Evolutionary conservation across 53 echinoderm and acorn worm species (phyloP), one percentile per base, ranked within the genome.

Genomic region (Zoroaster sp.): DNA sequence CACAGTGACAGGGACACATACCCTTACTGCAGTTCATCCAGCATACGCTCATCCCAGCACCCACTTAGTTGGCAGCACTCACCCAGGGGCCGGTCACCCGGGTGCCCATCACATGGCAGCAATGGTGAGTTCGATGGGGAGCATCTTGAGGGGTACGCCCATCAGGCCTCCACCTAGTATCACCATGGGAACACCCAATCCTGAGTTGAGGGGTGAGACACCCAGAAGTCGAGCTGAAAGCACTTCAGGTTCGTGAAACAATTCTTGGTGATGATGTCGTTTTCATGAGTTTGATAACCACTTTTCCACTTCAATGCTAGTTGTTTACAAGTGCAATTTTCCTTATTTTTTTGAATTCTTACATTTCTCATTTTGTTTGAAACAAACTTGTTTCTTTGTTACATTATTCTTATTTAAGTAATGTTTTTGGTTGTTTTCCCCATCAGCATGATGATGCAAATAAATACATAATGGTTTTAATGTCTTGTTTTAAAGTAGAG

Each of bases 111-210:
- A 83, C 39, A 74, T 90, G 74, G 72, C 40, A 25, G 69, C 66
- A n/a, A 88, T 88, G 72, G 34, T 47, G 5, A 78, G 68, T 72
- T 1, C 78, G 21, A 59, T 74, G 17, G 96, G 96, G 4, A 96
- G 96, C 69, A 96, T 96, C 90, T 75, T 93, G 82, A 83, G 89
- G 66, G 96, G 96, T 8, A 96, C 94, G 17, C 96, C 96, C 30
- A 93, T 93, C 73, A 74, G 91, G 40, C 93, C 74, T 38, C 70
- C 90, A 9, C 93, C 94, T 30, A 96, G 93, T 74, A 94, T 94
- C 72, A 87, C 91, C 69, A 82, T 91, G 18, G 96, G 96, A 7
- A 90, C 88, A 38, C 94, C 96, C 18, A 96, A 96, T 68, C 93
- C 94, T 25, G 96, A 96, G 34, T 37, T 96, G 43, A 94, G 94